phyloP scores from a whole-genome alignment of 2,888 invertebrate species.

The Cephalotes varians region DNA sequence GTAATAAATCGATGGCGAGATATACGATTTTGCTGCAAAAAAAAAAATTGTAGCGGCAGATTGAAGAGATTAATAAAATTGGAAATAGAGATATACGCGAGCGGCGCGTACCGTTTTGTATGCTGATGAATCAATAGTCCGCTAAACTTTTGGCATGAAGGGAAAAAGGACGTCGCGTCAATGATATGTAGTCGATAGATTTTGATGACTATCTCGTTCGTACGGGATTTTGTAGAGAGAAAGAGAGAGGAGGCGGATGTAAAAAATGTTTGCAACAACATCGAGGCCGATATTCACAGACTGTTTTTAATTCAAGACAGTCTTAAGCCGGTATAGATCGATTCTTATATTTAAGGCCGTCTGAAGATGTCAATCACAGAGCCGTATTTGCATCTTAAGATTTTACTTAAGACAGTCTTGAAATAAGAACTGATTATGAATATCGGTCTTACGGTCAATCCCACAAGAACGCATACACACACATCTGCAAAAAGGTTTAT shows the following conservation, averaged over 20 bases:
- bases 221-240: neutral
- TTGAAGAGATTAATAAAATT: slow-evolving; percentile 39
- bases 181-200: slow-evolving; percentile 51
- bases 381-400: too few relatives aligned
- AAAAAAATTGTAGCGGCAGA: slow-evolving; percentile 13
- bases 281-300: neutral
- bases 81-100: slow-evolving; percentile 12
- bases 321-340: neutral
- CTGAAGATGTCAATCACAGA: too few relatives aligned
- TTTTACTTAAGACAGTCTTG: neutral
- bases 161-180: slow-evolving; percentile 13
- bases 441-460: too few relatives aligned
- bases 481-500: too few relatives aligned
- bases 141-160: slow-evolving; percentile 25
- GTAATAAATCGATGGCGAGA: slow-evolving; percentile 1
- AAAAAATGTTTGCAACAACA: neutral
- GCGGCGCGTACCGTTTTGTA: slow-evolving; percentile 33
- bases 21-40: neutral
- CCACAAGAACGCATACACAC: too few relatives aligned
- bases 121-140: slow-evolving; percentile 48
- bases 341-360: too few relatives aligned
- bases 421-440: neutral
- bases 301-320: neutral
- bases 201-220: slow-evolving; percentile 43
- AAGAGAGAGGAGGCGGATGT: neutral